phyloP scores from a whole-genome alignment of 1,140 invertebrate species.

The Spodoptera frugiperda region DNA sequence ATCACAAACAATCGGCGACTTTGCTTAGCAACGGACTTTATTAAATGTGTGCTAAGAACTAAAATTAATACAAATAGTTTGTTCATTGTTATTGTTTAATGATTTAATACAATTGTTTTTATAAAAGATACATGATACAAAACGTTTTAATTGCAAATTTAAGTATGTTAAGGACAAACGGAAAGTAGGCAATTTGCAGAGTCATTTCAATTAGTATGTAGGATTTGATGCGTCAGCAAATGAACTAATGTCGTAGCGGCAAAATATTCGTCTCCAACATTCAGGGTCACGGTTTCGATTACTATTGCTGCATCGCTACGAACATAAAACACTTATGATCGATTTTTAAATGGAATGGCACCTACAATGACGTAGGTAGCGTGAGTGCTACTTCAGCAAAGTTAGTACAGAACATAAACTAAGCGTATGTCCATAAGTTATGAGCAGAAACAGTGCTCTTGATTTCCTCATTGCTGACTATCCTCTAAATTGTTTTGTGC shows the following conservation, averaged over 20 bases:
- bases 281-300: slow-evolving; percentile 23
- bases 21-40: too few relatives aligned
- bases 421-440: neutral
- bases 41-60: too few relatives aligned
- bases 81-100: too few relatives aligned
- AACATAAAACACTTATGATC: slow-evolving; percentile 32
- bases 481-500: neutral
- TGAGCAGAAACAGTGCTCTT: neutral
- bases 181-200: neutral
- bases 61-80: too few relatives aligned
- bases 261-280: slow-evolving; percentile 12
- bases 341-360: slow-evolving; percentile 30
- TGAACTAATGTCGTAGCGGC: neutral
- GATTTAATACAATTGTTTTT: neutral
- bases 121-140: neutral
- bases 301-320: slow-evolving; percentile 15
- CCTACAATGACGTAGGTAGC: slow-evolving; percentile 13
- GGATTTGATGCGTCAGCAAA: neutral
- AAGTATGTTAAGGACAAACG: neutral
- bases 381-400: slow-evolving; percentile 26
- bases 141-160: neutral
- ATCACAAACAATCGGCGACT: too few relatives aligned
- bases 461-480: neutral
- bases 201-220: slow-evolving; percentile 2
- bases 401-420: slow-evolving; percentile 9